Percentiles rank a stretch among this genome's conserved stretches.
Conservation (phyloP, 2,888 invertebrate species). For the Drosophila fulvimacula region DNA sequence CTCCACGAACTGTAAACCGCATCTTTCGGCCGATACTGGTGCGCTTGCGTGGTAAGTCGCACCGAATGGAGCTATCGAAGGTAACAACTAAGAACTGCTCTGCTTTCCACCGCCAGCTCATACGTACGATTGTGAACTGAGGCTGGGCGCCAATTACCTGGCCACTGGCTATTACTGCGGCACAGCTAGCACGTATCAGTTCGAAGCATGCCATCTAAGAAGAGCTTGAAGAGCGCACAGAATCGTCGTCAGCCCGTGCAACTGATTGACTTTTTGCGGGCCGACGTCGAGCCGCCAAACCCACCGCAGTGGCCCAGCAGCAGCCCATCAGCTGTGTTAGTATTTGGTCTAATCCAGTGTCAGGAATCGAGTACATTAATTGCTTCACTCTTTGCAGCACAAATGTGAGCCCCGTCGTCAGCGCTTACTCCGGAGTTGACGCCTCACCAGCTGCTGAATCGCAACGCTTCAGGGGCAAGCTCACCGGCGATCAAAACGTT, state of each 20-base stretch:
- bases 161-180: constrained; percentile 78
- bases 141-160: constrained; percentile 78
- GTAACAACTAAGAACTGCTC: not conserved
- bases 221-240: constrained; percentile 34
- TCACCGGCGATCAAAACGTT: not conserved
- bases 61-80: not conserved
- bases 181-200: constrained; percentile 57
- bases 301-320: not conserved
- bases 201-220: constrained; percentile 82
- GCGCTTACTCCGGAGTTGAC: constrained; percentile 1
- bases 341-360: not conserved
- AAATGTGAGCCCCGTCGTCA: constrained; percentile 20
- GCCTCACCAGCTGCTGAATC: not conserved
- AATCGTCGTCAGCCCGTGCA: constrained; percentile 39
- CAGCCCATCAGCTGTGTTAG: constrained; percentile 4
- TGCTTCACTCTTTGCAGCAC: constrained; percentile 12
- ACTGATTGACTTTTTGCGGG: constrained; percentile 46
- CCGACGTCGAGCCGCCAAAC: not conserved
- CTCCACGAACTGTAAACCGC: constrained; percentile 66
- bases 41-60: constrained; percentile 66
- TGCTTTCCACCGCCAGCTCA: constrained; percentile 54
- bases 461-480: too few species aligned
- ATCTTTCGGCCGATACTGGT: constrained; percentile 69
- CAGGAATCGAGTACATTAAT: not conserved
- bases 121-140: constrained; percentile 75